A percentile compares a stretch with the other conserved stretches of the same genome.
phyloP scores from a whole-genome alignment of 2,888 invertebrate species.

The Zygogramma bicolorata region DNA sequence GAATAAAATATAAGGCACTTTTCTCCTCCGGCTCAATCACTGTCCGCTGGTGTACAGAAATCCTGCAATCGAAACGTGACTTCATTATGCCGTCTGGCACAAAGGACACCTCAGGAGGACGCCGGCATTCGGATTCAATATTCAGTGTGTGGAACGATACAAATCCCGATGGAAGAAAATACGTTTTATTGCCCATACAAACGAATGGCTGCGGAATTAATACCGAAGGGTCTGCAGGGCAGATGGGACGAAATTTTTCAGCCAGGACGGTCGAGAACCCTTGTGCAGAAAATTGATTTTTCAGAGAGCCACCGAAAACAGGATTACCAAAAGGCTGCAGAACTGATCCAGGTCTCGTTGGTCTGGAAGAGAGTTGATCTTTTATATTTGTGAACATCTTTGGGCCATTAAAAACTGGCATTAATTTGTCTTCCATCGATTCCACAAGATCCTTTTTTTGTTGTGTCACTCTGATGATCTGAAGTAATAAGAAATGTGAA shows the following conservation, averaged over 20 bases:
- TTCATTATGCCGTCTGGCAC: slow-evolving; percentile 47
- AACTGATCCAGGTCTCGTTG: not conserved
- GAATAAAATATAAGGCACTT: slow-evolving; percentile 63
- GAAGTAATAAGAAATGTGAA: too few species aligned
- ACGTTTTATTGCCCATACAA: slow-evolving; percentile 44
- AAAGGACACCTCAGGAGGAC: slow-evolving; percentile 45
- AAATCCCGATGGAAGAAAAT: slow-evolving; percentile 45
- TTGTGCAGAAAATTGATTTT: not conserved
- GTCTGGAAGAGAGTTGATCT: not conserved
- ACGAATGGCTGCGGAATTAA: slow-evolving; percentile 40
- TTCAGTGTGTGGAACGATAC: slow-evolving; percentile 48
- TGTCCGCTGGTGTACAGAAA: slow-evolving; percentile 56
- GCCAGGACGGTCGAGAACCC: not conserved
- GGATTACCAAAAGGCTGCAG: not conserved
- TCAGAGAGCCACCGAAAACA: not conserved
- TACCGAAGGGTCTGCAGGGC: slow-evolving; percentile 25
- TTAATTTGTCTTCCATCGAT: too few species aligned
- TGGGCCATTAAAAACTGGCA: too few species aligned
- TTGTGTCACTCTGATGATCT: too few species aligned
- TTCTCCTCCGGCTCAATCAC: slow-evolving; percentile 62
- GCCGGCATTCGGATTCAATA: slow-evolving; percentile 47
- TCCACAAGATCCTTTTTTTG: too few species aligned
- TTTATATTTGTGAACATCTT: not conserved
- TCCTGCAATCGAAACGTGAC: slow-evolving; percentile 52
- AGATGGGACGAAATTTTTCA: slow-evolving; percentile 31